Evolutionary conservation across 2,797 vertebrate species (phyloP), one percentile per base, ranked within the genome.

Genomic region (Premnoplex brunnescens): DNA sequence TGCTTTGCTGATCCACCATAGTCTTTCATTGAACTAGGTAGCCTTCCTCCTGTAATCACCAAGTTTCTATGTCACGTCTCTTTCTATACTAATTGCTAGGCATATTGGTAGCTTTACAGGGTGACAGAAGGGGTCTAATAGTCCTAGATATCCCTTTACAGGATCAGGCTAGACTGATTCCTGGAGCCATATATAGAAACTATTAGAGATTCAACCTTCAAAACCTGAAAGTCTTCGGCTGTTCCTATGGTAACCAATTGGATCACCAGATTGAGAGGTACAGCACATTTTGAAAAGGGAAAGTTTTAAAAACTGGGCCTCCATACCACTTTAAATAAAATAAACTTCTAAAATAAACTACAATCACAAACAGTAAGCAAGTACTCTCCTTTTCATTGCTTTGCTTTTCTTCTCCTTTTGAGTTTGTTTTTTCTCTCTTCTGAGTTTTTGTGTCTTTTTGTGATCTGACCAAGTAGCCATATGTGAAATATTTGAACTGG

Each of bases 211-310:
- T 95, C 87, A 93, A 60, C 63, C 85, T 93, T 83, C 66, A 52
- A 56, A 91, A 88, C 55, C 19, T 51, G 18, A 32, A 95, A 94
- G 71, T 62, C 69, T 91, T 72, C n/a, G 67, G 26, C 59, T 71
- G 60, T 97, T 92, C 49, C 84, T 95, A 75, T 86, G 78, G 89
- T 67, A 94, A 95, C 44, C 67, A 91, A 55, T 15, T 92, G 41
- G 36, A 44, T 56, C 64, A 46, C 2, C 67, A 39, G 39, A 85
- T 71, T 54, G 74, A 73, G 59, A 59, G 52, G 46, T 66, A 84
- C 15, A 58, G 26, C 43, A 68, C 4, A 41, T 56, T 85, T 81
- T 91, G 60, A 44, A 85, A 85, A 66, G 14, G 22, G 21, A 24
- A 89, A 74, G 14, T 71, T 91, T 93, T 66, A 60, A 68, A 78